Base-by-base conservation (phyloP, 2,113 vertebrate species). In the Urocynchramus pylzowi region DNA sequence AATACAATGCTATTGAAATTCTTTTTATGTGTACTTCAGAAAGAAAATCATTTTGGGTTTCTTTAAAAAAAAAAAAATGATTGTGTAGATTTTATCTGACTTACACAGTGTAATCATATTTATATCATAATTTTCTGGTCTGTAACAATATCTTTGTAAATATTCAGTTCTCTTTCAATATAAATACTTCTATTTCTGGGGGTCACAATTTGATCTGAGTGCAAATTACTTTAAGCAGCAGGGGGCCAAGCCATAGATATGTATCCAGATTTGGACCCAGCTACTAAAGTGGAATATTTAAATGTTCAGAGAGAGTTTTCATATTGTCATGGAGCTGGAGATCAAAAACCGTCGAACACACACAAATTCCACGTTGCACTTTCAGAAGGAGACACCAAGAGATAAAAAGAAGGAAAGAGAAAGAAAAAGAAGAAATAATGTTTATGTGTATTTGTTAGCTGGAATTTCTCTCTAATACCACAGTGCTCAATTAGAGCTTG, bases 31-130 rank as follows among this genome's bases (percentile, higher is more conserved):
- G 35, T 61, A 26, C 68, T 84, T 94, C 79, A 91, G 80, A 93
- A 95, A 81, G n/a, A 33, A 90, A 91, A 87, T 56, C 3, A 67
- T 84, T 67, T 91, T 26, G 30, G 10, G 13, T 76, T 89, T 88
- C 76, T 96, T 90, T 41, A 87, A 83, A 93, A 77, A 86, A 84
- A n/a, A n/a, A n/a, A n/a, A 94, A 37, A 5, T 70, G 50, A 80
- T 84, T 95, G 79, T 76, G 71, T 84, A 81, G 90, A 91, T 95
- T 90, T 96, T 93, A 96, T 97, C 90, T 93, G 84, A 45, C 89
- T 96, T 89, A 60, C 49, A 54, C 20, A 84, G 31, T 39, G 31
- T 79, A 96, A 95, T 95, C 61, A 47, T 95, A 95, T 89, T 85
- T 92, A 89, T 95, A 91, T 77, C 9, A 68, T 84, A 75, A 73